Evolutionary conservation across 2,113 vertebrate species (phyloP), one percentile per base, ranked within the genome.

Genomic region (Trichechus manatus): DNA sequence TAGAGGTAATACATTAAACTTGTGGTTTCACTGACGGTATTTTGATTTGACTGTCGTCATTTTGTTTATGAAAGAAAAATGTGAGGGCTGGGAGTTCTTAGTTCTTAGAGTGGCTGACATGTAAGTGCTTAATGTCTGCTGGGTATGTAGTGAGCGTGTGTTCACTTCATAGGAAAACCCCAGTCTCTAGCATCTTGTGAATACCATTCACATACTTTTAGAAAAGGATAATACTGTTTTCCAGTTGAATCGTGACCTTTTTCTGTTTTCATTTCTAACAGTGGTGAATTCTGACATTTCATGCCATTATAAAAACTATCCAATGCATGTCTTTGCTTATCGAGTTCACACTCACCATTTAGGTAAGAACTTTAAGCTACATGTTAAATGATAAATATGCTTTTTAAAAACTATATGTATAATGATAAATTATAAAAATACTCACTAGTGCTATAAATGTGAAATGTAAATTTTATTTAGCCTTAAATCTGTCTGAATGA

Each of bases 241-340:
- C 42, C 81, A 81, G 0, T 87, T 84, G 64, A 88, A n/a, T 77
- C 86, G 23, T 98, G 77, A 95, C 81, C 91, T 39, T 23, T 87
- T 88, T 97, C 59, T 83, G 13, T 97, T 97, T 96, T 20, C 88
- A 11, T 98, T 91, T 97, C 82, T 96, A 66, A 93, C 98, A 99
- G 99, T 98, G 87, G 99, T 99, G 88, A 98, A 99, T 97, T 99
- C 99, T 96, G 99, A 99, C 98, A 98, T 99, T 81, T 99, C 99
- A 75, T 99, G 99, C 97, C 98, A 98, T 87, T 99, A 99, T 97
- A 98, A 97, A 72, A 99, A 98, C 14, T 99, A 98, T 96, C 99
- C 99, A 75, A 99, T 99, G 98, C 99, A 99, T 96, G 99, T 99
- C 1, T 99, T 99, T 98, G 99, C 99, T 98, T 99, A 99, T 97